A percentile compares a stretch with the other conserved stretches of the same genome.
phyloP scores from a whole-genome alignment of 2,113 vertebrate genomes.

The Chloropsis hardwickii region DNA sequence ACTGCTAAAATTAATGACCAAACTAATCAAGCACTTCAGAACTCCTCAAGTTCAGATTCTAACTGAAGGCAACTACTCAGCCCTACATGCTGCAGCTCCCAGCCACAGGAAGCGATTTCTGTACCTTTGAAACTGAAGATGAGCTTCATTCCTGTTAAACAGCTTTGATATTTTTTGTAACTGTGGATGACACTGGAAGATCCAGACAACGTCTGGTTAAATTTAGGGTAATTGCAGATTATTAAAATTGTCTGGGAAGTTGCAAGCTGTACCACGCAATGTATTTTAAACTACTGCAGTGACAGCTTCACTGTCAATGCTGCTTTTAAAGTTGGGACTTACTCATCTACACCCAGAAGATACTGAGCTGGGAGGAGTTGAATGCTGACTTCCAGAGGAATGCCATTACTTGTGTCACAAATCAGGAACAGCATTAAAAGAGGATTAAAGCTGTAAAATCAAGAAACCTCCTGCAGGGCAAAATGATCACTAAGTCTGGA shows the following conservation, averaged over 20 bases:
- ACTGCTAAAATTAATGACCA: not conserved
- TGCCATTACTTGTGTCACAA: not conserved
- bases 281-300: not conserved
- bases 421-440: not conserved
- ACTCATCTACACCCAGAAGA: not conserved
- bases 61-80: not conserved
- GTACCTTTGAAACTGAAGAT: not conserved
- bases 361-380: not conserved
- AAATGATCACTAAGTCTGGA: not conserved
- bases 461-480: not conserved
- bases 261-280: not conserved
- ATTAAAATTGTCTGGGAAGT: not conserved
- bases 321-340: not conserved
- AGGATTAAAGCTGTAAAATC: not conserved
- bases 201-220: not conserved
- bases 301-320: not conserved
- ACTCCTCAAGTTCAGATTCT: not conserved
- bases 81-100: accelerated
- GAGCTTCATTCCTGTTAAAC: not conserved
- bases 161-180: not conserved
- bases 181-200: not conserved
- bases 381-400: not conserved
- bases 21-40: not conserved
- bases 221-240: not conserved
- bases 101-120: not conserved